phyloP scores from a whole-genome alignment of 2,888 invertebrate genomes.

The Tenthredo scrophulariae region DNA sequence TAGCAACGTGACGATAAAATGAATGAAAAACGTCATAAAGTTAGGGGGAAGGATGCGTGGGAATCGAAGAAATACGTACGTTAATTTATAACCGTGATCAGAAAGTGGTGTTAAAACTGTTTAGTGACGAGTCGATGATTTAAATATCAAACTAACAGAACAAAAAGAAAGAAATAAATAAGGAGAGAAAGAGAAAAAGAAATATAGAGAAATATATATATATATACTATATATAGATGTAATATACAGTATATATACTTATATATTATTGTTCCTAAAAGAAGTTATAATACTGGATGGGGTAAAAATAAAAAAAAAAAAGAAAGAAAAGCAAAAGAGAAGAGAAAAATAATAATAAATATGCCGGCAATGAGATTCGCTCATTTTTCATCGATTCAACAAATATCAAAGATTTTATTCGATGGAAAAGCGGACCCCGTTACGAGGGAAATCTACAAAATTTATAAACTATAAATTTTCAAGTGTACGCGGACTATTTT shows the following conservation, averaged over 20 bases:
- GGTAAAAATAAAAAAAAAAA: not conserved
- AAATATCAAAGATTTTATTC: slow-evolving; percentile 36
- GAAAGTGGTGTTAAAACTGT: slow-evolving; percentile 26
- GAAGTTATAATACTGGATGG: not conserved
- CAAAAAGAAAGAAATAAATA: not conserved
- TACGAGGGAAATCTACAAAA: slow-evolving; percentile 48
- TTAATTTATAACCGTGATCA: not conserved
- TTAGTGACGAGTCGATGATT: not conserved
- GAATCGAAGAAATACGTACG: slow-evolving; percentile 17
- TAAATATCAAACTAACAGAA: slow-evolving; percentile 7
- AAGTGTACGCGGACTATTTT: slow-evolving; percentile 25
- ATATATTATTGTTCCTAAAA: slow-evolving; percentile 2
- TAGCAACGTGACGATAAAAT: slow-evolving; percentile 56
- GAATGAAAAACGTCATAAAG: slow-evolving; percentile 57
- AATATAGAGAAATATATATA: not conserved
- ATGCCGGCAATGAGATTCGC: slow-evolving; percentile 68
- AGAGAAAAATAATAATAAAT: too few relatives aligned
- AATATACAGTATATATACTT: not conserved
- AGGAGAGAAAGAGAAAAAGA: not conserved
- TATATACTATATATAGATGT: not conserved
- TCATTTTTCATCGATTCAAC: slow-evolving; percentile 1
- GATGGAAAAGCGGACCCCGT: slow-evolving; percentile 52
- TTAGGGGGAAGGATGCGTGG: slow-evolving; percentile 3
- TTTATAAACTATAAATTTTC: slow-evolving; percentile 12
- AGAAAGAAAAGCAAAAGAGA: not conserved